A percentile compares a stretch with the other conserved stretches of the same genome.
These are phyloP conservation scores for Gambusia affinis DNA, from an alignment of 2,113 vertebrate genomes.

Conservation along the genomic window DNA sequence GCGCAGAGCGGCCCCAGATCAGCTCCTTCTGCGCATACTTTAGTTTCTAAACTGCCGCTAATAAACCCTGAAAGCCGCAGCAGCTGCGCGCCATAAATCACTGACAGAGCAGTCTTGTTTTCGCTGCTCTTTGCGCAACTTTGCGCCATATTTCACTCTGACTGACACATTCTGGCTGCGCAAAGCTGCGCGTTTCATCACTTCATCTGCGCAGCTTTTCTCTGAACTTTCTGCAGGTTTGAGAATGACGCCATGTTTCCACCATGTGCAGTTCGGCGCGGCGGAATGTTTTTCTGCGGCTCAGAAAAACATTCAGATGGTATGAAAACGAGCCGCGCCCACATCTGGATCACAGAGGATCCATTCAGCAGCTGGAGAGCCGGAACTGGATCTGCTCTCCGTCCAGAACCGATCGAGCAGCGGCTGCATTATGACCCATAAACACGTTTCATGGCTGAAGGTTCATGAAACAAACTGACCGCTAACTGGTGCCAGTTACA, in stretches of 20 bases:
- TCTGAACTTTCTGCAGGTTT: too few relatives aligned
- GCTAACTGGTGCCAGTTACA: too few relatives aligned
- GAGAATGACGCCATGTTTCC: background rate
- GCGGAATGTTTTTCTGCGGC: too few relatives aligned
- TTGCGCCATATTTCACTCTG: constrained; percentile 22
- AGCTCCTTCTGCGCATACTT: background rate
- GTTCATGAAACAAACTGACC: too few relatives aligned
- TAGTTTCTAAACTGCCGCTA: background rate
- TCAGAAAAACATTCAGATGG: background rate
- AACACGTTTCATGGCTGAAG: too few relatives aligned
- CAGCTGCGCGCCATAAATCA: constrained; percentile 59
- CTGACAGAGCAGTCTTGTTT: constrained; percentile 5
- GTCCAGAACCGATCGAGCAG: background rate
- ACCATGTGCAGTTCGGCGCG: background rate
- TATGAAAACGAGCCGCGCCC: background rate
- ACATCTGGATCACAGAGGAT: background rate
- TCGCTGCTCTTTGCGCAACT: constrained; percentile 1
- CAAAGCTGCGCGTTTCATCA: background rate
- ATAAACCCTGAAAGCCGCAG: constrained; percentile 13
- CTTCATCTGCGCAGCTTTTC: too few relatives aligned
- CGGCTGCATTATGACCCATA: too few relatives aligned
- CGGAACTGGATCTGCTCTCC: background rate
- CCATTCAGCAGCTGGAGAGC: background rate
- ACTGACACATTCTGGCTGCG: background rate
- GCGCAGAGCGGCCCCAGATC: background rate